These are phyloP conservation scores for Odontomachus brunneus DNA, from an alignment of 1,140 invertebrate species.

Conservation along the genomic window DNA sequence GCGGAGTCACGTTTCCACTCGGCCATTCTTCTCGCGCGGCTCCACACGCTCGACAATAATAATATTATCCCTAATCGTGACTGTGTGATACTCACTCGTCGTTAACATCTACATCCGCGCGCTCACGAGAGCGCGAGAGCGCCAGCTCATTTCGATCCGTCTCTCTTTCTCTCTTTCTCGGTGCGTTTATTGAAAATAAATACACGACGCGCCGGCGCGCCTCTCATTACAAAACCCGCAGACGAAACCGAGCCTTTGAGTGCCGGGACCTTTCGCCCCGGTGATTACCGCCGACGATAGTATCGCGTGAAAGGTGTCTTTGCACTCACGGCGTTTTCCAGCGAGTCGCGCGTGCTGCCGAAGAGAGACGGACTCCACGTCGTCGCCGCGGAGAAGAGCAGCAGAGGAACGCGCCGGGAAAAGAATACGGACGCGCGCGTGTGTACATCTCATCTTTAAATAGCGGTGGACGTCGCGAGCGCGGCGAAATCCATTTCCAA, in stretches of 20 bases:
- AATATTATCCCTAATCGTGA: conserved; percentile 55
- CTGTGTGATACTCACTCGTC: conserved; percentile 21
- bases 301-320: conserved; percentile 81
- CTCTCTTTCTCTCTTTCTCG: neutral
- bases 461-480: conserved; percentile 68
- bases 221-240: conserved; percentile 61
- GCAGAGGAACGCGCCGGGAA: neutral
- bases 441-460: conserved; percentile 72
- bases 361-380: neutral
- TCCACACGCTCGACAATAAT: conserved; percentile 36
- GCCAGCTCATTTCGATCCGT: conserved; percentile 31
- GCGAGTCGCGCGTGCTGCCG: conserved; percentile 56
- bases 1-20: conserved; percentile 33
- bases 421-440: conserved; percentile 22
- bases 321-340: conserved; percentile 75
- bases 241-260: conserved; percentile 55
- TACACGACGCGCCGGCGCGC: conserved; percentile 54
- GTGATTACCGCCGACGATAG: conserved; percentile 67
- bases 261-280: conserved; percentile 68
- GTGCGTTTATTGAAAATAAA: conserved; percentile 62
- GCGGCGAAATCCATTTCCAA: conserved; percentile 75
- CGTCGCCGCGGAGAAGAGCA: neutral
- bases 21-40: conserved; percentile 34
- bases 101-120: conserved; percentile 53
- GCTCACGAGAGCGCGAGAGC: conserved; percentile 14